Percentiles rank a stretch among this genome's conserved stretches.
Conservation (phyloP, 2,888 invertebrate genomes). For the Gisinianus flammeolus region DNA sequence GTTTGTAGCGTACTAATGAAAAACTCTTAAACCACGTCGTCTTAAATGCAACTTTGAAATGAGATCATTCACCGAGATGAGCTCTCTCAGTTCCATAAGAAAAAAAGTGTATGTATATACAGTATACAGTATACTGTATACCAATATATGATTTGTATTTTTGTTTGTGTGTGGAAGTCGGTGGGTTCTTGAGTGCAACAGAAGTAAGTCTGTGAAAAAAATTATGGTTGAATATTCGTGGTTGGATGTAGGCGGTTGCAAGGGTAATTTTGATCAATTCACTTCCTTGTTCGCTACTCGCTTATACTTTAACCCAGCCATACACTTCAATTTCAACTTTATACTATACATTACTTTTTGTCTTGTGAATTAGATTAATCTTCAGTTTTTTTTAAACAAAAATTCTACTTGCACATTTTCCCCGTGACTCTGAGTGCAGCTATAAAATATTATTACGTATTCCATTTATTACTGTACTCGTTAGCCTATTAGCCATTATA, state of each 20-base stretch:
- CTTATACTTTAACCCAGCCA: not conserved
- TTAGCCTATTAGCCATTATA: no score
- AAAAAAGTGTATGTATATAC: not conserved
- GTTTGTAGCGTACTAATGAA: no score
- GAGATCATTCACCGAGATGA: not conserved
- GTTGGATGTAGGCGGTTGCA: constrained; percentile 2
- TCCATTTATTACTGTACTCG: no score
- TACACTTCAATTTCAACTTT: not conserved
- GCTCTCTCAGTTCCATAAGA: no score
- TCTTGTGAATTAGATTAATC: not conserved
- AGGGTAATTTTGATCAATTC: constrained; percentile 13
- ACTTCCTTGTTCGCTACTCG: constrained; percentile 2
- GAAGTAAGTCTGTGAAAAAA: not conserved
- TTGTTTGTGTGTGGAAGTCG: not conserved
- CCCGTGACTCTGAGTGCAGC: no score
- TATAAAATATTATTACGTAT: no score
- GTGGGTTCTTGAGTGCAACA: not conserved
- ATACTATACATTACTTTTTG: not conserved
- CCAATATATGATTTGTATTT: not conserved
- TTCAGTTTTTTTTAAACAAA: not conserved
- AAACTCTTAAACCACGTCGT: no score
- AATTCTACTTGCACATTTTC: no score
- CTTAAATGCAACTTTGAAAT: not conserved
- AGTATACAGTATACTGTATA: not conserved
- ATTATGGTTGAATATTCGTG: not conserved